Evolutionary conservation across 2,113 vertebrate species (phyloP), one percentile per base, ranked within the genome.

Genomic region (Chaetodon auriga): DNA sequence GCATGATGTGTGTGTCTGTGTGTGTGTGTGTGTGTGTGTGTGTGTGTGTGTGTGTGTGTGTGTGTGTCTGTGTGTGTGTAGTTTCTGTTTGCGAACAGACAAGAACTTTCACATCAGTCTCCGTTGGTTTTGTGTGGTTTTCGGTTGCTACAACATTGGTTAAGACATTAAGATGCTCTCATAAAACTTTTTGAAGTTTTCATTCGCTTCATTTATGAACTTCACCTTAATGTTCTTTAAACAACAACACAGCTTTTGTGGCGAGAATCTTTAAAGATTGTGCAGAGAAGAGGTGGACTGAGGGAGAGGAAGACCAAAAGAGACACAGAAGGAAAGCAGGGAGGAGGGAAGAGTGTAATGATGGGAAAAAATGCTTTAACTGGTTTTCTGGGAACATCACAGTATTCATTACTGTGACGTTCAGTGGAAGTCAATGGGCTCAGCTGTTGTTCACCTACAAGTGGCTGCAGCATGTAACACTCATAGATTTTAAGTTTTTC

Each of bases 21-120:
- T 36, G 46, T 35, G 16, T 36, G 21, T 45, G 68, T 65, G 46
- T 74, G 57, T 70, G 48, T 54, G 49, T n/a, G 72, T 49, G 58
- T 36, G 46, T 35, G 16, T 36, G 75, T 57, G 63, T 57, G 63
- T 70, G 66, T 41, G 12, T 43, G 54, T 48, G 73, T 51, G 57
- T 70, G 48, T 54, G 49, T n/a, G 72, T 49, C 49, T 36, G 46
- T 35, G 16, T 36, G 21, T 45, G 68, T 65, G 46, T 74, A 30
- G 35, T 61, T 46, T 51, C 23, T 64, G 15, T 55, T 19, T 30
- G 15, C 13, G 36, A 35, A 68, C 55, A 69, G 30, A 69, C 7
- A 21, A 23, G 45, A 9, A 15, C 19, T 41, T 41, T 54, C 19
- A 54, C 49, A 35, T 45, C 14, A 45, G 4, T 14, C 18, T 46